Base-by-base conservation (phyloP, 2,888 invertebrate species). In the Aricia artaxerxes region DNA sequence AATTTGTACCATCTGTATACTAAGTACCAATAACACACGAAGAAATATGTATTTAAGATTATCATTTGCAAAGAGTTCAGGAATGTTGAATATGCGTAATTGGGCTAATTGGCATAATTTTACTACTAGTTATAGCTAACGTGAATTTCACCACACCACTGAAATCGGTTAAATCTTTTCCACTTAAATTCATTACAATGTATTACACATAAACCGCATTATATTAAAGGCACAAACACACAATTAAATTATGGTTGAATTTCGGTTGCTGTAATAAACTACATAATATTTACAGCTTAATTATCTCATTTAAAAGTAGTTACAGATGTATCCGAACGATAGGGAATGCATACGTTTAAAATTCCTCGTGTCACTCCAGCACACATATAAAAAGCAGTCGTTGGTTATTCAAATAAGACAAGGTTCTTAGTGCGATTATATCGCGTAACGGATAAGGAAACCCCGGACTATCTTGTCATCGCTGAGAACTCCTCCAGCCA, bases 401-500 rank as follows among this genome's bases (percentile, higher is more conserved):
- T 84, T 83, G 85, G 84, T 84, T 92, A 93, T 93, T 92, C 88
- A 92, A 93, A 92, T 93, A 88, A 90, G 90, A 88, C 89, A 88
- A 87, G 87, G 88, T 87, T 87, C 85, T 87, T 85, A 85, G 85
- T 84, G 82, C 88, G 92, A 92, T 92, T 86, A 85, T 88, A 92
- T 92, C 92, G 87, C 87, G 87, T 88, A 87, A 89, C 89, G 91
- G 91, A 92, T 92, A 91, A 91, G 92, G 91, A 90, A 92, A 90
- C 89, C 86, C 86, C 85, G 83, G 85, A 85, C 85, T 90, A 91
- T 91, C 91, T 86, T 91, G 87, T 88, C 89, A 88, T 88, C 90
- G 87, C 85, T 84, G 85, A 84, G 85, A 84, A 83, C 83, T 81
- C 84, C 85, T 86, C 86, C 85, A 86, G 85, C 84, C 78, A 69